Conservation (phyloP, 2,797 vertebrate genomes). For the Euthynnus affinis region DNA sequence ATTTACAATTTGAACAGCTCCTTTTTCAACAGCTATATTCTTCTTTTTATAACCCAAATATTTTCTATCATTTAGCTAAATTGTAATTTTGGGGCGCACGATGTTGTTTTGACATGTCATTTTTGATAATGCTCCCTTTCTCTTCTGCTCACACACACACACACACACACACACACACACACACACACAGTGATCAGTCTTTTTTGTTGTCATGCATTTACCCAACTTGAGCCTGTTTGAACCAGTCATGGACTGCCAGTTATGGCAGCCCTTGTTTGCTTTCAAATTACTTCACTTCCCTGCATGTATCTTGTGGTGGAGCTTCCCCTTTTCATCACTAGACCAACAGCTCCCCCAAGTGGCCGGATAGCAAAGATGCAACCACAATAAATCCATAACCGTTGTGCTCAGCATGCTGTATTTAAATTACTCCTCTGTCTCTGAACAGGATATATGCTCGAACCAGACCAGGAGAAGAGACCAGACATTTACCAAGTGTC, state of each 20-base stretch:
- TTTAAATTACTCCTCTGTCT: neutral
- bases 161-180: too few relatives aligned
- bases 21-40: too few relatives aligned
- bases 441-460: slow-evolving; percentile 96
- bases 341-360: slow-evolving; percentile 69
- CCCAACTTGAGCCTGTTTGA: slow-evolving; percentile 54
- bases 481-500: slow-evolving; percentile 99
- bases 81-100: neutral
- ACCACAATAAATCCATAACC: neutral
- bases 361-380: slow-evolving; percentile 45
- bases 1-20: too few relatives aligned
- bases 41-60: neutral
- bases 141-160: neutral
- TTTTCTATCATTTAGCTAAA: neutral
- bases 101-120: too few relatives aligned
- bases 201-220: slow-evolving; percentile 20
- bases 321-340: slow-evolving; percentile 11
- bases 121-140: neutral
- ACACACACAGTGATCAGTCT: neutral
- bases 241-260: slow-evolving; percentile 39
- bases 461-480: slow-evolving; percentile 94
- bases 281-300: slow-evolving; percentile 42
- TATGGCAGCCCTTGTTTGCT: slow-evolving; percentile 20
- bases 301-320: neutral
- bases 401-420: too few relatives aligned